These are phyloP conservation scores for Tethea ocularis DNA, from an alignment of 2,888 invertebrate genomes.

Conservation along the genomic window DNA sequence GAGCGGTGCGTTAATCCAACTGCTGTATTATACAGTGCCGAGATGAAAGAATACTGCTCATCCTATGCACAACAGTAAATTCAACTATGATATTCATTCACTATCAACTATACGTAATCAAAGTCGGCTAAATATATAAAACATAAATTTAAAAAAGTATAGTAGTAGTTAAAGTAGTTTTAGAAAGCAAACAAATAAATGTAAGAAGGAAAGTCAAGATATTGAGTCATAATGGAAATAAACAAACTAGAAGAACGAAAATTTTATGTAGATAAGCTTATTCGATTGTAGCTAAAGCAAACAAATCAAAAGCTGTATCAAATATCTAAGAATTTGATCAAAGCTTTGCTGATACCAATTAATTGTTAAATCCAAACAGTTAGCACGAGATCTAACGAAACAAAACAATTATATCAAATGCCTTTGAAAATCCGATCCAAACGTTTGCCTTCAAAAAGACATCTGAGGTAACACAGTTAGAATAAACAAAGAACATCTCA, in stretches of 20 bases:
- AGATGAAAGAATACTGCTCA: too few species aligned
- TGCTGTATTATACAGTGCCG: not conserved
- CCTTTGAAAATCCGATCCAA: not conserved
- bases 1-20: not conserved
- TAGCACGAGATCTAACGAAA: not conserved
- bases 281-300: not conserved
- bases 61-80: not conserved
- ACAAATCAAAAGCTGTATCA: not conserved
- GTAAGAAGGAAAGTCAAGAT: too few species aligned
- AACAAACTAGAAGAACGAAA: not conserved
- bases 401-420: not conserved
- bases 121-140: too few species aligned
- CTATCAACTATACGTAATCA: too few species aligned
- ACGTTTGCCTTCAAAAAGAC: not conserved
- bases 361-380: slow-evolving; percentile 1
- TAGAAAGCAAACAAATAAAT: too few species aligned
- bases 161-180: too few species aligned
- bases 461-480: not conserved
- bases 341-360: not conserved
- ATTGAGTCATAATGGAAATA: not conserved
- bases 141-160: too few species aligned
- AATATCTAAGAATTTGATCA: not conserved
- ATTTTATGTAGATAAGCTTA: not conserved
- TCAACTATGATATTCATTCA: too few species aligned
- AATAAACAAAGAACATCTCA: not conserved